These are phyloP conservation scores for Caenorhabditis angaria DNA, from an alignment of 2,888 invertebrate species.

Conservation along the genomic window DNA sequence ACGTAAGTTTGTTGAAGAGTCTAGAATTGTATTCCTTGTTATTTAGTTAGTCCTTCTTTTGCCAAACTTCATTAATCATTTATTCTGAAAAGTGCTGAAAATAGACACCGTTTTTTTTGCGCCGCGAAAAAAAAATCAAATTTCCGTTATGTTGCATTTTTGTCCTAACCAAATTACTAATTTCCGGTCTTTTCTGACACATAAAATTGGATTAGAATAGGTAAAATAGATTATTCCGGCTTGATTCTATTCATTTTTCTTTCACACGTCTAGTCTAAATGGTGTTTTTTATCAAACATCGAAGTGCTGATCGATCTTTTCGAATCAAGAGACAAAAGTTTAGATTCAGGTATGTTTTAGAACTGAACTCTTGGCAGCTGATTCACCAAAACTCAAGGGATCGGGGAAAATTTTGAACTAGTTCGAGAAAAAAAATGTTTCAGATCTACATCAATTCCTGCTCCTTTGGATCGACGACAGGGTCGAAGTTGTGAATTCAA, in stretches of 20 bases:
- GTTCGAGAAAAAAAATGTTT: no score
- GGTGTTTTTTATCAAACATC: not conserved
- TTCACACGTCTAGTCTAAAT: no score
- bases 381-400: no score
- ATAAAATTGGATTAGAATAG: not conserved
- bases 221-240: not conserved
- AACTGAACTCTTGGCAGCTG: no score
- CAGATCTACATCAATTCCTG: constrained; percentile 49
- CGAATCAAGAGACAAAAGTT: not conserved
- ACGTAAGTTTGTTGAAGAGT: no score
- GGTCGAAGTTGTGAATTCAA: constrained; percentile 63
- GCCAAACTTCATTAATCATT: no score
- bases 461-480: constrained; percentile 55
- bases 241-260: no score
- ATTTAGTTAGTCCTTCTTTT: no score
- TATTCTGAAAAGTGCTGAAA: not conserved
- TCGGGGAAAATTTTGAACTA: no score
- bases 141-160: not conserved
- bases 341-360: not conserved
- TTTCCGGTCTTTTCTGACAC: not conserved
- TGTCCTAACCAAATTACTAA: not conserved
- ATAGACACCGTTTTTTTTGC: no score
- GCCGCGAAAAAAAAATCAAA: not conserved
- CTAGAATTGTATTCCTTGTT: no score
- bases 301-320: not conserved